phyloP scores from a whole-genome alignment of 2,888 invertebrate genomes.

The Heteropelma amictum region DNA sequence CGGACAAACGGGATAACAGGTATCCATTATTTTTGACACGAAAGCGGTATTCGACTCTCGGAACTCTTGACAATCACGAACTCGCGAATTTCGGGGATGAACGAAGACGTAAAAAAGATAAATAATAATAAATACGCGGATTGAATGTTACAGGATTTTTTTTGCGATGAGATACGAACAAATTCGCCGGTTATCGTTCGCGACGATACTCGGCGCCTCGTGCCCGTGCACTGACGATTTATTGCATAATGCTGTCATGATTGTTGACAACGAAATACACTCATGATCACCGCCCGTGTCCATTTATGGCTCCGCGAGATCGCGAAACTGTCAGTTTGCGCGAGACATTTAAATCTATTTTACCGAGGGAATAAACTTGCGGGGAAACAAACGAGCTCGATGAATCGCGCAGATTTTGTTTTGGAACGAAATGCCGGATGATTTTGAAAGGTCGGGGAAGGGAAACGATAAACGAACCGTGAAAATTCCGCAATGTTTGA shows the following conservation, averaged over 20 bases:
- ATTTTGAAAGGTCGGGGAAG: not conserved
- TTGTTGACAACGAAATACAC: slow-evolving; percentile 46
- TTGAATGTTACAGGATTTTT: slow-evolving; percentile 6
- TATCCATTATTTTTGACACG: slow-evolving; percentile 49
- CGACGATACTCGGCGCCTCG: slow-evolving; percentile 44
- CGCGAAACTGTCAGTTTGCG: slow-evolving; percentile 42
- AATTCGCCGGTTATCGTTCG: slow-evolving; percentile 37
- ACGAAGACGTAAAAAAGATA: not conserved
- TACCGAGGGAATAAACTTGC: not conserved
- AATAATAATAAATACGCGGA: not conserved
- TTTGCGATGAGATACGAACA: not conserved
- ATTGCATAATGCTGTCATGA: slow-evolving; percentile 50
- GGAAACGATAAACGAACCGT: no score
- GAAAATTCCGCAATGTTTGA: no score
- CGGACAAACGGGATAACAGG: slow-evolving; percentile 59
- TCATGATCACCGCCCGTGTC: slow-evolving; percentile 48
- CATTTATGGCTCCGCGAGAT: slow-evolving; percentile 29
- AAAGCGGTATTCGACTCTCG: not conserved
- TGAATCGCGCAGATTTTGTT: not conserved
- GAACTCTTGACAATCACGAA: not conserved
- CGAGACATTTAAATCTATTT: slow-evolving; percentile 12
- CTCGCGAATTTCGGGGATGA: slow-evolving; percentile 31
- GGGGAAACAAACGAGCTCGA: slow-evolving; percentile 17
- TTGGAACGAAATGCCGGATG: not conserved
- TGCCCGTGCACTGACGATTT: slow-evolving; percentile 56